Evolutionary conservation across 2,113 vertebrate genomes (phyloP).

Genomic region (Geococcyx californianus): DNA sequence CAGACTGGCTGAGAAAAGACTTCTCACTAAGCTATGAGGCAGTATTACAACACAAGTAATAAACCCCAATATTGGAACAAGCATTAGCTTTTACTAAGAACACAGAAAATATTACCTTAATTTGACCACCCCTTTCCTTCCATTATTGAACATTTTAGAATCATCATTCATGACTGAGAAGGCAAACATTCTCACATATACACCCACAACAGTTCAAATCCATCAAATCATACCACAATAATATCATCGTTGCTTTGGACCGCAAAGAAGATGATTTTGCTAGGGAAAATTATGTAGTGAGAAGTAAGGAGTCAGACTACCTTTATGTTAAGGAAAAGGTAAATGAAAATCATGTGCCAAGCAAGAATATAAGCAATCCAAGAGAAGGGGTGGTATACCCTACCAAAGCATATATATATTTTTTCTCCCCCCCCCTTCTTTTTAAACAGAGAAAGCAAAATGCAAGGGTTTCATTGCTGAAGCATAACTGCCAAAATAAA

Average conservation of each 20-base stretch:
- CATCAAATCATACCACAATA: not conserved
- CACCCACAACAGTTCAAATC: not conserved
- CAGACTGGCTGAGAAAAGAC: not conserved
- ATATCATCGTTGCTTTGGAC: not conserved
- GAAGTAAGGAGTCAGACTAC: not conserved
- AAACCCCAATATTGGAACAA: not conserved
- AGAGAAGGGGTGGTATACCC: not conserved
- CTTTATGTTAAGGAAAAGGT: not conserved
- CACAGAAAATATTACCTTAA: not conserved
- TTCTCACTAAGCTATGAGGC: not conserved
- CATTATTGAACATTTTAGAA: not conserved
- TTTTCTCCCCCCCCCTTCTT: not conserved
- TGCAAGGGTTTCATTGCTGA: constrained; percentile 46
- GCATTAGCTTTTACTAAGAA: not conserved
- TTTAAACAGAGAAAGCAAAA: not conserved
- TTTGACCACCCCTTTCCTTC: not conserved
- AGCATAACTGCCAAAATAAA: constrained; percentile 40
- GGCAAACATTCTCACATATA: not conserved
- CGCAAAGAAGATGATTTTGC: not conserved
- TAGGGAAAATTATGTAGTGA: not conserved
- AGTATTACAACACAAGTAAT: not conserved
- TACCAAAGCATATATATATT: not conserved
- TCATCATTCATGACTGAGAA: not conserved
- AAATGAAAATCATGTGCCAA: not conserved
- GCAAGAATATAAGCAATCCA: not conserved